Evolutionary conservation across 2,797 vertebrate genomes (phyloP), one percentile per base, ranked within the genome.

Genomic region (Phylloscopus collybita): DNA sequence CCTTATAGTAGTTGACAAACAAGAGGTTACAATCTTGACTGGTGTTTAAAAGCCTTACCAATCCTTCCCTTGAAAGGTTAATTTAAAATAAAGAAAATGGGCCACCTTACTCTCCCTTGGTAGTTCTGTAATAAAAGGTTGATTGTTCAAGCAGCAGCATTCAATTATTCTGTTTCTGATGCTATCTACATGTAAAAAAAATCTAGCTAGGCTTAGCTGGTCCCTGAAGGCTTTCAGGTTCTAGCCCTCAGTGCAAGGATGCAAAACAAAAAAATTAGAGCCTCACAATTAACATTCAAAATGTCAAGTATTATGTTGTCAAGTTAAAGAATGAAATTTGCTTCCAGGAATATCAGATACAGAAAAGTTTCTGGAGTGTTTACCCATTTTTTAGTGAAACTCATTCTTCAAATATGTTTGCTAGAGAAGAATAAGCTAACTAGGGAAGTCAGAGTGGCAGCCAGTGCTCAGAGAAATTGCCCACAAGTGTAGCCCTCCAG

Each of bases 111-210:
- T 88, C 79, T 81, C 74, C 47, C 71, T 92, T 85, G 84, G 70
- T 86, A 74, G 42, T 66, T 86, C 66, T 74, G 71, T 78, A 96
- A 95, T 95, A 87, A 97, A 97, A 96, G 96, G 88, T 78, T 88
- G 71, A 96, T 97, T 98, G 97, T 97, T 97, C 80, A 80, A 80
- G 92, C 72, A 38, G 90, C 44, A 80, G 92, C 91, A 96, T 96
- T 96, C 86, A 93, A 73, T 97, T 96, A 90, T 97, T 96, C 92
- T 89, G 83, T 84, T 93, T 97, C 96, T 91, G 97, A 98, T 97
- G 81, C 44, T 97, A 95, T 98, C 97, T 96, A 91, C 69, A 21
- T 10, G 51, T 93, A 85, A 97, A 97, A 97, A 97, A 97, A 97
- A 91, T 32, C 82, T n/a, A 80, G 78, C 76, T 86, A 80, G 42